phyloP scores from a whole-genome alignment of 2,888 invertebrate genomes.

The Lamellibrachia satsuma region DNA sequence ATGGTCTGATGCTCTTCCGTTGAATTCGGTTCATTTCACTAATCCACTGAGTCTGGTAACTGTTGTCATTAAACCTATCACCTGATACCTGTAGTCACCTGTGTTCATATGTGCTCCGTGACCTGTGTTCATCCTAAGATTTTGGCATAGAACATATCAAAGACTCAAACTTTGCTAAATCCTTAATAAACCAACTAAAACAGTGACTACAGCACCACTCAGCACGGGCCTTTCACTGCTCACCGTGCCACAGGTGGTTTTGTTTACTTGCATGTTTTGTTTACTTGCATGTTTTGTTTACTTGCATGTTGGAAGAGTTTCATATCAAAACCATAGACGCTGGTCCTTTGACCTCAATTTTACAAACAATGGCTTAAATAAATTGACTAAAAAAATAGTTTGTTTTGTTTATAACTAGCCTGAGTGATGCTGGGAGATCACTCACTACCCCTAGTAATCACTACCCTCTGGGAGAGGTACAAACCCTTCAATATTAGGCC shows the following conservation, averaged over 20 bases:
- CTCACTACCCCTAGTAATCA: not conserved
- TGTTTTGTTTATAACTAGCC: not conserved
- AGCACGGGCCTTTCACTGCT: too few relatives aligned
- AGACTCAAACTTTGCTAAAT: not conserved
- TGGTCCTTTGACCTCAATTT: not conserved
- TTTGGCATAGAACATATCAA: not conserved
- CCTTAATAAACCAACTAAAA: too few relatives aligned
- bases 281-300: not conserved
- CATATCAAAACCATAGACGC: not conserved
- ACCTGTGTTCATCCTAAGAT: not conserved
- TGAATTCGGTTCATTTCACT: not conserved
- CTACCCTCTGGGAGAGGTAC: not conserved
- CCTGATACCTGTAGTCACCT: not conserved
- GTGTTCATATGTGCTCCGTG: not conserved
- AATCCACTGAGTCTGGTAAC: not conserved
- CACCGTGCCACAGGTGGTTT: too few relatives aligned
- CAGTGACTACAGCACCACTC: too few relatives aligned
- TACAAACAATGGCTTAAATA: not conserved
- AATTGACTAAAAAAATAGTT: not conserved
- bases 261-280: not conserved
- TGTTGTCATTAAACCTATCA: not conserved
- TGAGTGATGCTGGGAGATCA: not conserved
- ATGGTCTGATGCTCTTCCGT: not conserved
- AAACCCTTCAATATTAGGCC: not conserved
- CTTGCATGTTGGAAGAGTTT: not conserved